Conservation (phyloP, 2,888 invertebrate genomes). For the Geotrupes spiniger region DNA sequence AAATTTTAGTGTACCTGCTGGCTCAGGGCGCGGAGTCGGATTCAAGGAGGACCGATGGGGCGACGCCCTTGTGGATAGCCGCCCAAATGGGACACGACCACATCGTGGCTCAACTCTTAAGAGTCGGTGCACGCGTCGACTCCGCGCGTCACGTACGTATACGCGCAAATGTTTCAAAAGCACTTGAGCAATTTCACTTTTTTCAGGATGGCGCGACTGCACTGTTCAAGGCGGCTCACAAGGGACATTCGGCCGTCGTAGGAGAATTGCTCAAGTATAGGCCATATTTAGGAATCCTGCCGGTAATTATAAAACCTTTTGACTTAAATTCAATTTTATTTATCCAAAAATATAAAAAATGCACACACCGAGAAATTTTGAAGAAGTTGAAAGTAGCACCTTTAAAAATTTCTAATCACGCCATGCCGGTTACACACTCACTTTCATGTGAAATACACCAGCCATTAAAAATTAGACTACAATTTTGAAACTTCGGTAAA, state of each 20-base stretch:
- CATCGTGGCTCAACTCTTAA: slow-evolving; percentile 73
- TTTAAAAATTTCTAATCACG: no score
- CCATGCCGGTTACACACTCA: no score
- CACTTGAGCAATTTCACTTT: slow-evolving; percentile 23
- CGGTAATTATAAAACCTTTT: slow-evolving; percentile 63
- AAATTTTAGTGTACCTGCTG: slow-evolving; percentile 71
- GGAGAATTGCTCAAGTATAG: slow-evolving; percentile 77
- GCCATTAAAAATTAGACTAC: no score
- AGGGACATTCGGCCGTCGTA: slow-evolving; percentile 86
- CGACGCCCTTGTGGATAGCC: slow-evolving; percentile 91
- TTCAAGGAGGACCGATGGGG: slow-evolving; percentile 75
- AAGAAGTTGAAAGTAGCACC: no score
- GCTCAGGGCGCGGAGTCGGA: slow-evolving; percentile 72
- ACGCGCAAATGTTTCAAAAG: slow-evolving; percentile 10
- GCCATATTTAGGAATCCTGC: slow-evolving; percentile 77
- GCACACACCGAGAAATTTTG: no score
- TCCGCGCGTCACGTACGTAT: slow-evolving; percentile 69
- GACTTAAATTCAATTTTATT: no score
- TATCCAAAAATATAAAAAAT: no score
- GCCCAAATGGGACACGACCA: slow-evolving; percentile 92
- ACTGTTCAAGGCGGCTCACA: slow-evolving; percentile 92
- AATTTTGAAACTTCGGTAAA: no score
- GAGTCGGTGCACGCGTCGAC: slow-evolving; percentile 77
- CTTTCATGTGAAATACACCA: no score
- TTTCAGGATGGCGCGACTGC: slow-evolving; percentile 89